Percentiles rank a stretch among this genome's conserved stretches.
These are phyloP conservation scores for Python bivittatus DNA, from an alignment of 2,113 vertebrate genomes.

Conservation along the genomic window DNA sequence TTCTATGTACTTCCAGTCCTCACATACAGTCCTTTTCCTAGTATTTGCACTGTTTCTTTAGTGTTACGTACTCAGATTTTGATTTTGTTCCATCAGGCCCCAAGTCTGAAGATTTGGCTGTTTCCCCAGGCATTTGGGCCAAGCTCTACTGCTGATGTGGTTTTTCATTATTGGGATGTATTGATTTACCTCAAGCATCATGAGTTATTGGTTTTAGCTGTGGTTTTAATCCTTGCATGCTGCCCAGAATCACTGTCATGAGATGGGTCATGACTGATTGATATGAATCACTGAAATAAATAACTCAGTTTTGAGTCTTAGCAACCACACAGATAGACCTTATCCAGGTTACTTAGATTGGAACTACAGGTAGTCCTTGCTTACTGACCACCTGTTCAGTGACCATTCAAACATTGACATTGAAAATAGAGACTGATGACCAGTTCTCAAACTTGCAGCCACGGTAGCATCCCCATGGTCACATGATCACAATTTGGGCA, in stretches of 20 bases:
- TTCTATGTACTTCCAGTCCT: neutral
- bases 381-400: neutral
- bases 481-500: neutral
- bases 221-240: neutral
- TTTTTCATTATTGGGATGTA: neutral
- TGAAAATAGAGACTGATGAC: neutral
- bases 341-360: neutral
- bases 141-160: neutral
- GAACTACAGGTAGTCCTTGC: neutral
- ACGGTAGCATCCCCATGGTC: neutral
- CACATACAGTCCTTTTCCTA: neutral
- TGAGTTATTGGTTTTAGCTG: neutral
- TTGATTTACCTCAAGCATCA: neutral
- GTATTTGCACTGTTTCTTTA: neutral
- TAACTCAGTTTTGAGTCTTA: neutral
- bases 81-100: neutral
- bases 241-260: neutral
- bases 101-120: neutral
- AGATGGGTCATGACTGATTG: no score
- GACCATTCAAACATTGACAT: neutral
- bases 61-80: neutral
- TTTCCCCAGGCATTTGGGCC: neutral
- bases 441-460: neutral
- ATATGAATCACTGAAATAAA: neutral
- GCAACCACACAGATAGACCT: neutral